Evolutionary conservation across 2,888 invertebrate species (phyloP).

Genomic region (Rhaphigaster nebulosa): DNA sequence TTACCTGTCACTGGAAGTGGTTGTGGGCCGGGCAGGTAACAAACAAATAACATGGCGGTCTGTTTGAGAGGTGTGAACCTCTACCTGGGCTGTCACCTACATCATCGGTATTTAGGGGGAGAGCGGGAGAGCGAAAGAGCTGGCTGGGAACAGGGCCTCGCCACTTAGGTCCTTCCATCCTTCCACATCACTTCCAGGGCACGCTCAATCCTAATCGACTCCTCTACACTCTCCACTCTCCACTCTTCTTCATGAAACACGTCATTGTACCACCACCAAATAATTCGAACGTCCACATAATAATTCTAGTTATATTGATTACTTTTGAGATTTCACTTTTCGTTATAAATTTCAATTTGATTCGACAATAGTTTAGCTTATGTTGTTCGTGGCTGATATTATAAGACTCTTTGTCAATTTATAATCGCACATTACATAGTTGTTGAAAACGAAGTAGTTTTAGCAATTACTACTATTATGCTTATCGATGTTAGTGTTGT

Average conservation of each 20-base stretch:
- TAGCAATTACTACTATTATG: no score
- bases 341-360: no score
- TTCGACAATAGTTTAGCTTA: no score
- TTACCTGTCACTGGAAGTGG: constrained; percentile 48
- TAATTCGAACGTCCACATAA: background rate
- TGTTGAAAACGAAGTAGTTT: no score
- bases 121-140: background rate
- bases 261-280: background rate
- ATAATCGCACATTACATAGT: no score
- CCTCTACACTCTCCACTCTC: background rate
- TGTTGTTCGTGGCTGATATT: no score
- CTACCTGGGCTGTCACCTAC: constrained; percentile 45
- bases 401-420: no score
- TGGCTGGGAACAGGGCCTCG: background rate
- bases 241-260: background rate
- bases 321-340: background rate
- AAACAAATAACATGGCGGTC: constrained; percentile 49
- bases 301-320: background rate
- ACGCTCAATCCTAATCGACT: background rate
- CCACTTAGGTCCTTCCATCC: constrained; percentile 1
- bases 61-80: constrained; percentile 48
- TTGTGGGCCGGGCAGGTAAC: constrained; percentile 41
- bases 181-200: background rate
- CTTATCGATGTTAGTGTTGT: no score
- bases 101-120: constrained; percentile 19